A percentile compares a stretch with the other conserved stretches of the same genome.
Evolutionary conservation across 2,113 vertebrate genomes (phyloP).

Genomic region (Hydropotes inermis): DNA sequence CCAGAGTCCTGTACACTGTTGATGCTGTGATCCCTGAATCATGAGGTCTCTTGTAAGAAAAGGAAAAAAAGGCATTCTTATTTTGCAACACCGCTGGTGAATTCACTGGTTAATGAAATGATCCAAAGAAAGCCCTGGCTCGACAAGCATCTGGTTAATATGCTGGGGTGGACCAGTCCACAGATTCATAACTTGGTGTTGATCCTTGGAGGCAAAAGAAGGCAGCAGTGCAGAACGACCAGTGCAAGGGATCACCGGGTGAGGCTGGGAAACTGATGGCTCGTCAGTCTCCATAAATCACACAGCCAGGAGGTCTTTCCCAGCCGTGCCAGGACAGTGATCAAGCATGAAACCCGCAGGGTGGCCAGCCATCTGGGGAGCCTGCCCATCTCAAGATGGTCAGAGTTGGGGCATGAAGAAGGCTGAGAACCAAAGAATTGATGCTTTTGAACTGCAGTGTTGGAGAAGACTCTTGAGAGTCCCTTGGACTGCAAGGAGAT

Average conservation of each 20-base stretch:
- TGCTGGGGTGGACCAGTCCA: neutral
- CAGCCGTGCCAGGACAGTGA: accelerated
- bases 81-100: neutral
- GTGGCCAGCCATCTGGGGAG: neutral
- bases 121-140: neutral
- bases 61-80: neutral
- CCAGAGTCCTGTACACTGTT: neutral
- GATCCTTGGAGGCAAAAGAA: neutral
- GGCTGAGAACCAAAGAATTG: neutral
- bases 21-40: neutral
- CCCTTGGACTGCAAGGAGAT: neutral
- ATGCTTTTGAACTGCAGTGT: neutral
- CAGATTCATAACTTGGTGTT: neutral
- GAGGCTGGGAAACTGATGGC: neutral
- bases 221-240: neutral
- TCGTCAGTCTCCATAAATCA: neutral
- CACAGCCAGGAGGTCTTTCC: neutral
- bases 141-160: neutral
- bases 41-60: neutral
- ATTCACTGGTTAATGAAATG: neutral
- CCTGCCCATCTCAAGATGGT: neutral
- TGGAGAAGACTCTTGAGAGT: neutral
- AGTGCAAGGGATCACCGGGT: neutral
- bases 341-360: neutral
- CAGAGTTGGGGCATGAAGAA: neutral